Evolutionary conservation across 2,888 invertebrate genomes (phyloP).

Genomic region (Antheraea assamensis): DNA sequence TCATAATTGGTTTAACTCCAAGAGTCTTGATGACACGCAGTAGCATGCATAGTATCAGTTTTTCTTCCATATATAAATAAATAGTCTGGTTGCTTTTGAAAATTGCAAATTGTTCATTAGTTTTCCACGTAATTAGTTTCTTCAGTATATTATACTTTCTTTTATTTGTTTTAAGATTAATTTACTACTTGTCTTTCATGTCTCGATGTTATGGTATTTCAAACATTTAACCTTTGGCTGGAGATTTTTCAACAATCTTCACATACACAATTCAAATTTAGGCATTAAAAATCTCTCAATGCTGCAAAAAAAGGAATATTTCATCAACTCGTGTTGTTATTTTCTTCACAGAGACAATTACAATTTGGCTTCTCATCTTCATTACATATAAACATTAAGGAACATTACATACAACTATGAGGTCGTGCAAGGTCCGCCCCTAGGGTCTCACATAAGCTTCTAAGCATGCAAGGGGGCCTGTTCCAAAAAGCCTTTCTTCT

Average conservation of each 20-base stretch:
- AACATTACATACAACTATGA: constrained; percentile 62
- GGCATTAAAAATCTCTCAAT: background rate
- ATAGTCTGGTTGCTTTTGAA: background rate
- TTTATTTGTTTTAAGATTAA: background rate
- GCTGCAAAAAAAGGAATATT: background rate
- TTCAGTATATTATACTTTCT: background rate
- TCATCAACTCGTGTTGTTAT: background rate
- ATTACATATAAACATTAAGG: constrained; percentile 39
- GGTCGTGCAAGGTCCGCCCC: constrained; percentile 71
- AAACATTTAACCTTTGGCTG: background rate
- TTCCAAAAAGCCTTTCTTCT: constrained; percentile 68
- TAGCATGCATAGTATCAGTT: background rate
- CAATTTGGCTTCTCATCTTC: constrained; percentile 11
- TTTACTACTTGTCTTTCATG: background rate
- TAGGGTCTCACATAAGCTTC: constrained; percentile 73
- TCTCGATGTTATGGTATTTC: background rate
- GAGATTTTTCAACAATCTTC: background rate
- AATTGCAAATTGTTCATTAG: background rate
- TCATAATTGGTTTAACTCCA: background rate
- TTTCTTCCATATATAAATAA: background rate
- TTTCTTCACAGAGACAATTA: background rate
- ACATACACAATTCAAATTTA: background rate
- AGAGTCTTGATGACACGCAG: background rate
- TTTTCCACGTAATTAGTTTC: background rate
- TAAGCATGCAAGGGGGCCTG: constrained; percentile 79